phyloP scores from a whole-genome alignment of 2,113 vertebrate genomes.

The Clarias macrocephalus region DNA sequence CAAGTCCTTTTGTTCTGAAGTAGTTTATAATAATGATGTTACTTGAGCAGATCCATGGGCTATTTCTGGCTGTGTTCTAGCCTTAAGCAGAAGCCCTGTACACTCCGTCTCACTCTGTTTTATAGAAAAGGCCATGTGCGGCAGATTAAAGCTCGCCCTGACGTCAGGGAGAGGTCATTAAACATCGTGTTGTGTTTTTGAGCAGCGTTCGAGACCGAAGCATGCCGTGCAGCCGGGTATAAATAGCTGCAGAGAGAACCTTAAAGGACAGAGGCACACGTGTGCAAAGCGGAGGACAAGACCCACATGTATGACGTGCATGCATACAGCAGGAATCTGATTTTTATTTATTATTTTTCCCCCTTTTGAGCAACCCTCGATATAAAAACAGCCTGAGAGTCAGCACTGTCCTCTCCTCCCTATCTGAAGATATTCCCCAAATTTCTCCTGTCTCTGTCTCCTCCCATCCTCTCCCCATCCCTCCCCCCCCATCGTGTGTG shows the following conservation, averaged over 20 bases:
- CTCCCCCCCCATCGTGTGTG: slow-evolving; percentile 15
- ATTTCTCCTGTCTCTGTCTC: background rate
- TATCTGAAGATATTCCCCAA: background rate
- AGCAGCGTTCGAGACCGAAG: background rate
- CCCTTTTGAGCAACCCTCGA: background rate
- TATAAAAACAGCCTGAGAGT: background rate
- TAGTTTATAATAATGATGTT: slow-evolving; percentile 20
- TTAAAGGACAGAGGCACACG: background rate
- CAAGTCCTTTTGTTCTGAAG: slow-evolving; percentile 2
- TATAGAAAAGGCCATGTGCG: background rate
- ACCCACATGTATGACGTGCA: background rate
- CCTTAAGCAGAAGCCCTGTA: background rate
- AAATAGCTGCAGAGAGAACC: slow-evolving; percentile 29
- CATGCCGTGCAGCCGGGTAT: background rate
- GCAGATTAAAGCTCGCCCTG: slow-evolving; percentile 16
- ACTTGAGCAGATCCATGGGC: slow-evolving; percentile 11
- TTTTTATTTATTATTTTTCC: too few relatives aligned
- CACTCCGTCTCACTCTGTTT: background rate
- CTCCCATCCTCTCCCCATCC: slow-evolving; percentile 40
- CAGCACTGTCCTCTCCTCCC: background rate
- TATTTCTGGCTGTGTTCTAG: slow-evolving; percentile 12
- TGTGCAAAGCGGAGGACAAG: background rate
- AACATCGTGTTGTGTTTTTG: slow-evolving; percentile 4
- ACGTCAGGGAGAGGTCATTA: slow-evolving; percentile 32
- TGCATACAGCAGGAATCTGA: background rate